phyloP scores from a whole-genome alignment of 2,113 vertebrate species.

The Motacilla alba region DNA sequence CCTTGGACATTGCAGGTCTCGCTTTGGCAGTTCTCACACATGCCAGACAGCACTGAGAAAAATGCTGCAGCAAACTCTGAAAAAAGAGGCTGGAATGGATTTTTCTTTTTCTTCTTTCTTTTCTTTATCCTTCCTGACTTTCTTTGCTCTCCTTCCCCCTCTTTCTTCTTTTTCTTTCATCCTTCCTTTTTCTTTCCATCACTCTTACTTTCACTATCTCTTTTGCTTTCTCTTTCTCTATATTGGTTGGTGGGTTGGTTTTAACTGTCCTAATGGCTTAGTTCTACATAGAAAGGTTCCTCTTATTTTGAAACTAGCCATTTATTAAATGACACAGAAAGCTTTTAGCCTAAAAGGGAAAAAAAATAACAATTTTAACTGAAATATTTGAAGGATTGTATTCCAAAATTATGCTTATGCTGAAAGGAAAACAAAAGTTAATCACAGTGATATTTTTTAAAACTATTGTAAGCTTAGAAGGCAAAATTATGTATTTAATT shows the following conservation, averaged over 20 bases:
- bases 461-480: neutral
- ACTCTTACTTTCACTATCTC: neutral
- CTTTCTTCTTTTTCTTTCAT: neutral
- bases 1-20: neutral
- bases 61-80: neutral
- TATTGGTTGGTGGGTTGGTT: neutral
- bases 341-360: neutral
- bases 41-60: neutral
- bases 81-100: neutral
- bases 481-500: neutral
- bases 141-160: neutral
- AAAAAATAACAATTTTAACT: neutral
- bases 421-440: neutral
- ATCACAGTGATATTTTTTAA: neutral
- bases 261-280: neutral
- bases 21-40: neutral
- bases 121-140: neutral
- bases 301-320: neutral
- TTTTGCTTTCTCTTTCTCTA: neutral
- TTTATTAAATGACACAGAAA: neutral
- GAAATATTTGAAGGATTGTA: neutral
- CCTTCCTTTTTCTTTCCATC: neutral
- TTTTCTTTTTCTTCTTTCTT: neutral
- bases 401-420: neutral
- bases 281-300: neutral